phyloP scores from a whole-genome alignment of 2,888 invertebrate species.

The Noctua janthina region DNA sequence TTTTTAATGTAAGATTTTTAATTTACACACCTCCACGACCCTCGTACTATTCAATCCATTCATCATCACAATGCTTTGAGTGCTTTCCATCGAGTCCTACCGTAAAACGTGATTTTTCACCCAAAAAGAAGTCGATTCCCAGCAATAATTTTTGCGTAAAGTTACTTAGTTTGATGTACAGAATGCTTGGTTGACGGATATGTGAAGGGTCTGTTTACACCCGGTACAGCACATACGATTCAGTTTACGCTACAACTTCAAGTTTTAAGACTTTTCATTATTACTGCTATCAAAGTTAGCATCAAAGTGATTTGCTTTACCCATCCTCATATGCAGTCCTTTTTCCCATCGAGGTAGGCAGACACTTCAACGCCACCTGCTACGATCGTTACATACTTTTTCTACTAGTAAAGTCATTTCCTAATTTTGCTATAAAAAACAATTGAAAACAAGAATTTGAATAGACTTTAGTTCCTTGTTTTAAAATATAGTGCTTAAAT shows the following conservation, averaged over 20 bases:
- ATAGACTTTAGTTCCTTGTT: slow-evolving; percentile 55
- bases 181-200: no score
- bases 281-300: background rate
- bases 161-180: no score
- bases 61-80: no score
- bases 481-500: slow-evolving; percentile 57
- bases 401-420: background rate
- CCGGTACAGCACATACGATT: background rate
- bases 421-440: background rate
- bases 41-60: no score
- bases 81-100: no score
- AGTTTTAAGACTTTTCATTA: background rate
- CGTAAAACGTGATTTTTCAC: no score
- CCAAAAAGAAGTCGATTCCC: no score
- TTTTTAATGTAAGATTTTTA: no score
- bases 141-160: no score
- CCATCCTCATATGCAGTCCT: background rate
- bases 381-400: background rate
- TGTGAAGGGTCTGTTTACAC: no score
- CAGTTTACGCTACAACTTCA: background rate
- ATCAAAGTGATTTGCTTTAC: background rate
- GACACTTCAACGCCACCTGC: background rate
- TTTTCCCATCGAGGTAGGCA: background rate
- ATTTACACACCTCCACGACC: no score
- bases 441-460: background rate